Evolutionary conservation across 2,888 invertebrate genomes (phyloP).

Genomic region (Chironomus riparius): DNA sequence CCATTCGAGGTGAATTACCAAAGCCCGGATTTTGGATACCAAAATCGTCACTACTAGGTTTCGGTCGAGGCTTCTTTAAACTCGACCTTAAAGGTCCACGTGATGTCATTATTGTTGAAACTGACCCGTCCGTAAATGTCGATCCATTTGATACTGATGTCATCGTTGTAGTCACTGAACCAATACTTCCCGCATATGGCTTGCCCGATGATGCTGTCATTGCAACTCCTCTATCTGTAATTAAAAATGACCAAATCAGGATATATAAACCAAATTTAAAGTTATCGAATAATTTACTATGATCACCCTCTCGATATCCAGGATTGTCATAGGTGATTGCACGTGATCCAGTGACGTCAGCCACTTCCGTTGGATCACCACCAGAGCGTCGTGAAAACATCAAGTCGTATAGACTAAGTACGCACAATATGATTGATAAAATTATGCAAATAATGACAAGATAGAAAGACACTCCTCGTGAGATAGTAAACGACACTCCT

Average conservation of each 20-base stretch:
- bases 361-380: slow-evolving; percentile 66
- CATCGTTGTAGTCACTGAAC: slow-evolving; percentile 63
- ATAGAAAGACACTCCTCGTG: slow-evolving; percentile 76
- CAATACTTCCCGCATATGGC: slow-evolving; percentile 67
- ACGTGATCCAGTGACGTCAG: slow-evolving; percentile 48
- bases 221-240: slow-evolving; percentile 52
- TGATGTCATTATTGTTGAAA: slow-evolving; percentile 39
- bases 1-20: slow-evolving; percentile 72
- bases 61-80: slow-evolving; percentile 63
- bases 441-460: slow-evolving; percentile 74
- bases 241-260: no score
- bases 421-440: slow-evolving; percentile 63
- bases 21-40: slow-evolving; percentile 82
- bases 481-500: slow-evolving; percentile 55
- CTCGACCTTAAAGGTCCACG: slow-evolving; percentile 60
- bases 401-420: slow-evolving; percentile 71
- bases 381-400: slow-evolving; percentile 64
- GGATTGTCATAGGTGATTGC: slow-evolving; percentile 78
- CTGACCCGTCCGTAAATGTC: slow-evolving; percentile 39
- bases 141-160: slow-evolving; percentile 51
- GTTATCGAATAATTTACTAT: slow-evolving; percentile 27
- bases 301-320: slow-evolving; percentile 64
- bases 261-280: no score
- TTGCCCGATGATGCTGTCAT: slow-evolving; percentile 83
- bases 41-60: slow-evolving; percentile 47